Percentiles rank a stretch among this genome's conserved stretches.
These are phyloP conservation scores for Spodoptera frugiperda DNA, from an alignment of 1,140 invertebrate genomes.

Conservation along the genomic window DNA sequence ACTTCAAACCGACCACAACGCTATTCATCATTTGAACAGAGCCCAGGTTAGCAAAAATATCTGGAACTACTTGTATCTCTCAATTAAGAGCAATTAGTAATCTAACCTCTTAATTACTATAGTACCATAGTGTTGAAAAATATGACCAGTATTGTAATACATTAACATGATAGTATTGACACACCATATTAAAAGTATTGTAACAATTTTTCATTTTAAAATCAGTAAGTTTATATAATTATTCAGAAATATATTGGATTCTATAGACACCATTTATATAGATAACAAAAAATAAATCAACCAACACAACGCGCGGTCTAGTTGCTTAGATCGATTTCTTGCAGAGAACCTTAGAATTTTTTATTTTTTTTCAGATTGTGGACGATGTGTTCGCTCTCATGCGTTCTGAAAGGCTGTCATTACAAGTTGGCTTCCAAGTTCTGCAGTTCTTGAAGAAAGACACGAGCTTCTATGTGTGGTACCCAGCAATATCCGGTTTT, in stretches of 20 bases:
- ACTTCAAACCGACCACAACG: slow-evolving; percentile 78
- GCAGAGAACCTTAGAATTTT: not conserved
- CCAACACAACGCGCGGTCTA: no score
- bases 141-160: no score
- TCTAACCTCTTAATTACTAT: no score
- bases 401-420: slow-evolving; percentile 80
- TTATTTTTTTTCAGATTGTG: slow-evolving; percentile 85
- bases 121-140: no score
- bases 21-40: slow-evolving; percentile 89
- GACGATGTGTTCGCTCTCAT: slow-evolving; percentile 92
- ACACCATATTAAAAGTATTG: not conserved
- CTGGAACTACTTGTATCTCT: no score
- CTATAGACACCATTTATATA: no score
- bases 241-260: no score
- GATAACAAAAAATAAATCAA: no score
- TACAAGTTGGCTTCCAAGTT: slow-evolving; percentile 86
- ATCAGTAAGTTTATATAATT: no score
- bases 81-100: no score
- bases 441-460: slow-evolving; percentile 88
- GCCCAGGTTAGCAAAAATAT: slow-evolving; percentile 86
- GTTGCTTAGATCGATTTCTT: no score
- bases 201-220: not conserved
- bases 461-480: slow-evolving; percentile 89
- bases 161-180: no score
- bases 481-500: slow-evolving; percentile 86